Evolutionary conservation across 1,140 invertebrate species (phyloP).

Genomic region (Wasmannia auropunctata): DNA sequence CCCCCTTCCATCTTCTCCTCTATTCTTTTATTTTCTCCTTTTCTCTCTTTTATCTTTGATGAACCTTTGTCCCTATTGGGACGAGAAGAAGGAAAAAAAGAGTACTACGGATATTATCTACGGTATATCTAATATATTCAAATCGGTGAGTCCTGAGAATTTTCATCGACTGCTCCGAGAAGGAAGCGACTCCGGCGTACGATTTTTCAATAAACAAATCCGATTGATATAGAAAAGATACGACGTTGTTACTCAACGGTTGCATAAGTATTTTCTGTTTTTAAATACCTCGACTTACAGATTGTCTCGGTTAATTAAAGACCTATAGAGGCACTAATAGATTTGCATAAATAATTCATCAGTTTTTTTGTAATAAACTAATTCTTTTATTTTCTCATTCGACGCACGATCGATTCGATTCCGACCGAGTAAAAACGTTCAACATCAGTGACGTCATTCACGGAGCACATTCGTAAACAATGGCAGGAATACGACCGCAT

Average conservation of each 20-base stretch:
- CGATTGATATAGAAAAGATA: not conserved
- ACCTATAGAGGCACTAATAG: not conserved
- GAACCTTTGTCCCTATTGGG: not conserved
- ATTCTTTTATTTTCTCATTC: not conserved
- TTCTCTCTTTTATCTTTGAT: not conserved
- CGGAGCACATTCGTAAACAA: conserved; percentile 12
- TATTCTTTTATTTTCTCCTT: not conserved
- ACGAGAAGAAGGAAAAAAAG: not conserved
- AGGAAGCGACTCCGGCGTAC: not conserved
- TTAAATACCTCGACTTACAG: not conserved
- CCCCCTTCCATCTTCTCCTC: no score
- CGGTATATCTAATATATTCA: not conserved
- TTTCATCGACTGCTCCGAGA: not conserved
- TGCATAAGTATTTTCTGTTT: not conserved
- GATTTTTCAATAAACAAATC: not conserved
- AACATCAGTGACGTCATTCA: not conserved
- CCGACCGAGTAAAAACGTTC: not conserved
- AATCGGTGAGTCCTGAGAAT: not conserved
- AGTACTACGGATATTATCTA: not conserved
- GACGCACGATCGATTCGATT: not conserved
- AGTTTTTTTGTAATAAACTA: not conserved
- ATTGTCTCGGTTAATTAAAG: not conserved
- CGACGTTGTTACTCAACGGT: not conserved
- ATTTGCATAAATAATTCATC: conserved; percentile 6
- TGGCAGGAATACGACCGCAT: conserved; percentile 25